phyloP scores from a whole-genome alignment of 2,888 invertebrate genomes.

The Lasioglossum calceatum region DNA sequence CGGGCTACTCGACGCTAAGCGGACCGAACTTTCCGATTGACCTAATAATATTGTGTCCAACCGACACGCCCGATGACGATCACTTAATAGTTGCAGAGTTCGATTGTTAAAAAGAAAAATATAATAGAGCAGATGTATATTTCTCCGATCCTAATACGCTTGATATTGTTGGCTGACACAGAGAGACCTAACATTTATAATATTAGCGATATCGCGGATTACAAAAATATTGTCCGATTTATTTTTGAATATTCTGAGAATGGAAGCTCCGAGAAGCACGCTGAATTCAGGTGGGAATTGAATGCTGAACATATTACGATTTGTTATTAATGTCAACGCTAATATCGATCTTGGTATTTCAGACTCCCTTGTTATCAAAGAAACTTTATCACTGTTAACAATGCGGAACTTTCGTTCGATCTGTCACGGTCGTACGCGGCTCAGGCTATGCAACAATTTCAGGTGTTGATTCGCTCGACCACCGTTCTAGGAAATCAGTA shows the following conservation, averaged over 20 bases:
- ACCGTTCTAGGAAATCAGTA: constrained; percentile 94
- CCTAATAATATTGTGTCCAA: not conserved
- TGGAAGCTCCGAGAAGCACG: constrained; percentile 77
- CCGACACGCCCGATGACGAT: not conserved
- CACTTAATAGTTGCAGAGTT: constrained; percentile 49
- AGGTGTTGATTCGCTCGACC: constrained; percentile 91
- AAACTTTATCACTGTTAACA: constrained; percentile 86
- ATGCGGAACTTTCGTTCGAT: constrained; percentile 85
- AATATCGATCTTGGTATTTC: constrained; percentile 44
- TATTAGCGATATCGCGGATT: constrained; percentile 71
- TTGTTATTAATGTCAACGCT: not conserved
- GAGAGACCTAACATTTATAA: constrained; percentile 71
- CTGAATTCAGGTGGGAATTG: constrained; percentile 73
- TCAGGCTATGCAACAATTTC: constrained; percentile 92
- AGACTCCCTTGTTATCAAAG: constrained; percentile 90
- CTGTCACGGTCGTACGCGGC: constrained; percentile 89
- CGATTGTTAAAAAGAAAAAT: constrained; percentile 58
- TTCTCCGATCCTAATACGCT: constrained; percentile 87
- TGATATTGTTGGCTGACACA: constrained; percentile 86
- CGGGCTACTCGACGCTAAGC: no score
- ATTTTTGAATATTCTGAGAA: constrained; percentile 79
- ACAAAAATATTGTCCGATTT: constrained; percentile 77
- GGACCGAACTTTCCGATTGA: no score
- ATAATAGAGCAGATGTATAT: constrained; percentile 86
- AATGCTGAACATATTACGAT: not conserved